Base-by-base conservation (phyloP, 2,888 invertebrate species). In the Diplolepis rosae region DNA sequence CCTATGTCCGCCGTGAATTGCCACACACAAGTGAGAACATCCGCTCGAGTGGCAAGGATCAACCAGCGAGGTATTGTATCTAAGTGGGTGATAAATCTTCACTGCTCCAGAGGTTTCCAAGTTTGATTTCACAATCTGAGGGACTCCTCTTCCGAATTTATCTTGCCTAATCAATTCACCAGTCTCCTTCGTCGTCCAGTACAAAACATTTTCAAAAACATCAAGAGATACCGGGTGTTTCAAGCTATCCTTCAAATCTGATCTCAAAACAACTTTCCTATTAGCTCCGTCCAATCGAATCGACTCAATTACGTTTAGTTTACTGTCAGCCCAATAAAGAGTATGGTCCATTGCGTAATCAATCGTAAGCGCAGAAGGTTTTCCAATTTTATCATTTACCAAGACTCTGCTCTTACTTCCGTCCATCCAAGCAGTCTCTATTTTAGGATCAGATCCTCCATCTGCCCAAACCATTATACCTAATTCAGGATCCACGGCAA, bases 361-460 rank as follows among this genome's bases (percentile, higher is more conserved):
- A 61, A 99, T 94, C 0, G 97, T 92, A 9, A 99, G 88, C 0
- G 98, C 97, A 0, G 96, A 93, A 0, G 99, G 99, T 83, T 95
- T 95, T 27, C 96, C 92, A 28, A 99, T 92, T 73, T 92, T 92
- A 73, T 96, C 96, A 0, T 94, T 93, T 6, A 98, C 94, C 2
- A 99, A 88, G 0, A 95, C 93, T 68, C 94, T 91, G 1, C 98
- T 92, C 86, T 96, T 95, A 0, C 94, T 95, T 0, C 99, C 99
- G 85, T 98, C 98, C 97, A 99, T 96, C 97, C 98, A 98, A 1
- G 97, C 93, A 3, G 94, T 93, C 88, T 98, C 98, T 74, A 99
- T 97, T 89, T 98, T 98, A 0, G 97, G 96, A 2, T 93, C 93
- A 0, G 94, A 93, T 4, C 98, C 97, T 0, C 95, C 94, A 88